phyloP scores from a whole-genome alignment of 1,140 invertebrate genomes.

The Mya arenaria region DNA sequence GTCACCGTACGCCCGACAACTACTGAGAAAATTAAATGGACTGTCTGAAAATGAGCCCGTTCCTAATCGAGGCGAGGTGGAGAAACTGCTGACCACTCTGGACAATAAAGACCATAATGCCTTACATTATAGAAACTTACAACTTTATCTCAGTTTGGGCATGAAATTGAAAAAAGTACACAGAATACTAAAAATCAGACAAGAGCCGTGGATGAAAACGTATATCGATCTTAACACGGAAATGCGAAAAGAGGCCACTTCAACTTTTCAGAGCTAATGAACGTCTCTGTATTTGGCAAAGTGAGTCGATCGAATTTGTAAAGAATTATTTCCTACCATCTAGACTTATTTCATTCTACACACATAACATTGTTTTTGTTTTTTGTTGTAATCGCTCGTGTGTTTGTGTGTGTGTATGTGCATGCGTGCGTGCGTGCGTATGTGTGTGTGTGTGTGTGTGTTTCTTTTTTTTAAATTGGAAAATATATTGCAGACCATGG shows the following conservation, averaged over 20 bases:
- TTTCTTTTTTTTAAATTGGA: not conserved
- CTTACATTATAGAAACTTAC: slow-evolving; percentile 60
- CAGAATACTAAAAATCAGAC: slow-evolving; percentile 48
- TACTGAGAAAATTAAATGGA: slow-evolving; percentile 57
- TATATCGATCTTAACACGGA: slow-evolving; percentile 64
- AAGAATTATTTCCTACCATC: not conserved
- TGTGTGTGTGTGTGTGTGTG: too few relatives aligned
- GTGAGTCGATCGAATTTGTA: not conserved
- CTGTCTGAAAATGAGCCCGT: not conserved
- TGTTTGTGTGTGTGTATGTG: too few relatives aligned
- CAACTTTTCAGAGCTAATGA: slow-evolving; percentile 79
- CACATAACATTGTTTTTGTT: not conserved
- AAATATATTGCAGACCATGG: slow-evolving; percentile 14
- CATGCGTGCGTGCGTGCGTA: too few relatives aligned
- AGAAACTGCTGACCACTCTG: slow-evolving; percentile 35
- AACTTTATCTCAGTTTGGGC: slow-evolving; percentile 55
- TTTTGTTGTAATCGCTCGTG: not conserved
- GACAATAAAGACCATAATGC: slow-evolving; percentile 55
- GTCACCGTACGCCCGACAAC: slow-evolving; percentile 24
- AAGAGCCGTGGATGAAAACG: slow-evolving; percentile 46
- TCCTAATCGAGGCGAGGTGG: slow-evolving; percentile 31
- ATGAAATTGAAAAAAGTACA: slow-evolving; percentile 56
- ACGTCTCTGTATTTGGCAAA: slow-evolving; percentile 77
- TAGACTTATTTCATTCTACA: too few relatives aligned
- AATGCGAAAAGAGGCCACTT: slow-evolving; percentile 74